Percentiles rank a stretch among this genome's conserved stretches.
phyloP scores from a whole-genome alignment of 2,797 vertebrate species.

The Poecile montanus region DNA sequence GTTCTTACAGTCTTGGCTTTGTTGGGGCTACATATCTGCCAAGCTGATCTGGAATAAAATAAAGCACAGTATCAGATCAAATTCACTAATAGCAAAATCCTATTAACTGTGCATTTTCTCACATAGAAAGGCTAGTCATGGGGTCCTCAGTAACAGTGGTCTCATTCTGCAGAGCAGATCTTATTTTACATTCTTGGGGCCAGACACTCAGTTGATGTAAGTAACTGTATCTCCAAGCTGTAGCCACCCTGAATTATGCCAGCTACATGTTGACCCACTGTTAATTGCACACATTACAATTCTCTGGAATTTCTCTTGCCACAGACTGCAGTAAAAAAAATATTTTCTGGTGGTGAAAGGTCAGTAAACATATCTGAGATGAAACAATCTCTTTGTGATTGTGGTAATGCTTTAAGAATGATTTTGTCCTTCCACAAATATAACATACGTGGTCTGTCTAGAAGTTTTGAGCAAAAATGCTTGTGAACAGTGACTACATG shows the following conservation, averaged over 20 bases:
- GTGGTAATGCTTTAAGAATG: neutral
- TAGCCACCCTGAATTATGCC: neutral
- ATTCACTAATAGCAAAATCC: conserved; percentile 71
- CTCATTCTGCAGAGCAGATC: conserved; percentile 46
- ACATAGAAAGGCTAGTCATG: conserved; percentile 67
- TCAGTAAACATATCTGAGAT: conserved; percentile 16
- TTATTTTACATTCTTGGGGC: conserved; percentile 55
- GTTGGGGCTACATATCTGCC: conserved; percentile 50
- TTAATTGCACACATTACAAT: conserved; percentile 44
- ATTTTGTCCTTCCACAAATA: neutral
- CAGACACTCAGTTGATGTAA: neutral
- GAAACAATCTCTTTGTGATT: neutral
- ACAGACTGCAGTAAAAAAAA: conserved; percentile 2
- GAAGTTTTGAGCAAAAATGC: neutral
- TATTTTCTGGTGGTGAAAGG: conserved; percentile 21
- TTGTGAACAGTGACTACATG: neutral
- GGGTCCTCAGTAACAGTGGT: conserved; percentile 50
- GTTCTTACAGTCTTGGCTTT: conserved; percentile 32
- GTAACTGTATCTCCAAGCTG: neutral
- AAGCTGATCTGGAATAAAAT: conserved; percentile 39
- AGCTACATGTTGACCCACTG: conserved; percentile 21
- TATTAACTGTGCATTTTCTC: conserved; percentile 73
- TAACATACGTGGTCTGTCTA: neutral
- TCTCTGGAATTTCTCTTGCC: conserved; percentile 48
- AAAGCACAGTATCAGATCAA: conserved; percentile 50